Evolutionary conservation across 2,797 vertebrate species (phyloP).

Genomic region (Acanthis flammea): DNA sequence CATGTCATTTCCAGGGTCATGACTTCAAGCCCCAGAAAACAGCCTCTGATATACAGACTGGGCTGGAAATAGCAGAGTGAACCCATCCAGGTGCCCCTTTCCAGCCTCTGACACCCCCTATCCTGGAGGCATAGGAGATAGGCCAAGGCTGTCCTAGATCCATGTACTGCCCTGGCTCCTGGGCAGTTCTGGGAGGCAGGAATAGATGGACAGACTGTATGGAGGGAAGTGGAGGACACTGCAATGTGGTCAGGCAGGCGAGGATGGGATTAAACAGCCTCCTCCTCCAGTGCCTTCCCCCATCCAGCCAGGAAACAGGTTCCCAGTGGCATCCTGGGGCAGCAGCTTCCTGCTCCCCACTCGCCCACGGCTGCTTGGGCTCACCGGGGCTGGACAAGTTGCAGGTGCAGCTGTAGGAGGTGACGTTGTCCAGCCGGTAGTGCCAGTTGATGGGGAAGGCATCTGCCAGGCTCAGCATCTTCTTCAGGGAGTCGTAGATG

Average conservation of each 20-base stretch:
- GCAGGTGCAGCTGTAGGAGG: constrained; percentile 73
- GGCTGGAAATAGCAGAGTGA: not conserved
- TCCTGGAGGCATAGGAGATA: rapidly evolving
- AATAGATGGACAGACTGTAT: not conserved
- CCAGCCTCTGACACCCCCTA: not conserved
- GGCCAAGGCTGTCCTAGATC: not conserved
- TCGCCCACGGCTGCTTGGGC: not conserved
- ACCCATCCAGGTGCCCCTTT: not conserved
- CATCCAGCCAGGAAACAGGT: not conserved
- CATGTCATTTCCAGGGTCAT: not conserved
- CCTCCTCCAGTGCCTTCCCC: not conserved
- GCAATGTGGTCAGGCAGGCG: rapidly evolving
- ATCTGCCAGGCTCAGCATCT: constrained; percentile 76
- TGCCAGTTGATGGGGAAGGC: constrained; percentile 77
- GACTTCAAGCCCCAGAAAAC: not conserved
- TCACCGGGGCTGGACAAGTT: constrained; percentile 37
- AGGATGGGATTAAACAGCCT: not conserved
- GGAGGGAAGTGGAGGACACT: not conserved
- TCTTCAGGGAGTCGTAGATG: constrained; percentile 79
- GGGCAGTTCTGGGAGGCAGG: not conserved
- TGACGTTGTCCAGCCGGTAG: constrained; percentile 52
- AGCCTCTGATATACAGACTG: not conserved
- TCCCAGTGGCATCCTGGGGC: not conserved
- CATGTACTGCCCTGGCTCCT: not conserved
- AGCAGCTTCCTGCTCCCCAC: not conserved